phyloP scores from a whole-genome alignment of 2,113 vertebrate genomes.

The Peromyscus californicus region DNA sequence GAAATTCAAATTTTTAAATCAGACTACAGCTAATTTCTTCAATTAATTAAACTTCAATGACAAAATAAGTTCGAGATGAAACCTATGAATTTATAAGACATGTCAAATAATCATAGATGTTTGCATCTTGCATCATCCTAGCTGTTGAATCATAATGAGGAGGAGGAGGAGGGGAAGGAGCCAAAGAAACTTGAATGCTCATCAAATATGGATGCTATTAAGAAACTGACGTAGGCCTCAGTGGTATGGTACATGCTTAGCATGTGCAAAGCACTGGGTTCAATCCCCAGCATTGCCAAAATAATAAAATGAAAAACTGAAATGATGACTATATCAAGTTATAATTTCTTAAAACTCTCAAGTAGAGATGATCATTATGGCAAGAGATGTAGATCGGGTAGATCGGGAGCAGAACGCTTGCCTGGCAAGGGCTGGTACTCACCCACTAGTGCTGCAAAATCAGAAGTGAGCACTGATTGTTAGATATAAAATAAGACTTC shows the following conservation, averaged over 20 bases:
- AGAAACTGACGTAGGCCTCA: background rate
- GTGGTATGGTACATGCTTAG: no score
- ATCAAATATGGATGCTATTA: background rate
- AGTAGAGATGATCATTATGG: background rate
- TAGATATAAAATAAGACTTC: background rate
- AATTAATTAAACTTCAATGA: conserved; percentile 17
- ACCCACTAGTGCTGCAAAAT: no score
- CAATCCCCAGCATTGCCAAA: background rate
- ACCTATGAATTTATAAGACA: background rate
- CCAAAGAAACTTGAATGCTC: background rate
- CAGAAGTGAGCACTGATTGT: background rate
- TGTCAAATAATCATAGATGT: background rate
- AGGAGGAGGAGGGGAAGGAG: background rate
- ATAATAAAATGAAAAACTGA: background rate
- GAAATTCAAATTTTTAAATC: background rate
- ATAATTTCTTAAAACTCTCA: background rate
- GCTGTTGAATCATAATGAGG: background rate
- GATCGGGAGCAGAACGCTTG: background rate
- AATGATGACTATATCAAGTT: background rate
- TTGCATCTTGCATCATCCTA: background rate
- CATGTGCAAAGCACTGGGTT: background rate
- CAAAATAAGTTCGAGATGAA: background rate
- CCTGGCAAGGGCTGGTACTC: background rate
- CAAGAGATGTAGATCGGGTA: background rate
- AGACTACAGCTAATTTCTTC: background rate